Percentiles rank a stretch among this genome's conserved stretches.
Evolutionary conservation across 2,888 invertebrate species (phyloP).

Genomic region (Drosophila mettleri): DNA sequence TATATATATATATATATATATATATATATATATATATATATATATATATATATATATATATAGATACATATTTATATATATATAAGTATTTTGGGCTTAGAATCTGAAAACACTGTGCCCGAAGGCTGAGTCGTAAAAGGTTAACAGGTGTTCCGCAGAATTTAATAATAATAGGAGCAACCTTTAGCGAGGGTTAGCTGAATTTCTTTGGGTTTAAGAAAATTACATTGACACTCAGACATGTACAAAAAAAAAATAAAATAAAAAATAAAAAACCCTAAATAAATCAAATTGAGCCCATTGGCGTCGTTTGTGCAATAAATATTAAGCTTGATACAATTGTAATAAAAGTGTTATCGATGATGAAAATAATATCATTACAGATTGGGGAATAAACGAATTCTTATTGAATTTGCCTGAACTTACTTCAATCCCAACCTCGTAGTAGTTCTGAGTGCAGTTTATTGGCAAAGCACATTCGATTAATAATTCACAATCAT

Average conservation of each 20-base stretch:
- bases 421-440: background rate
- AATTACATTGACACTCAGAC: background rate
- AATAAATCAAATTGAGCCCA: background rate
- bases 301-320: background rate
- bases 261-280: too few relatives aligned
- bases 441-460: background rate
- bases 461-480: constrained; percentile 16
- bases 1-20: constrained; percentile 16
- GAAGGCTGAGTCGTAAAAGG: constrained; percentile 14
- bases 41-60: constrained; percentile 27
- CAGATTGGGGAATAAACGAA: background rate
- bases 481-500: constrained; percentile 57
- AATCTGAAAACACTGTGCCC: background rate
- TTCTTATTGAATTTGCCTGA: too few relatives aligned
- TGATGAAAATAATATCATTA: background rate
- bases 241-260: background rate
- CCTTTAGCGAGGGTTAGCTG: background rate
- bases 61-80: too few relatives aligned
- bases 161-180: background rate
- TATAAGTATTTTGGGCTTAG: constrained; percentile 9
- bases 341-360: background rate
- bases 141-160: constrained; percentile 9
- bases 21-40: constrained; percentile 15
- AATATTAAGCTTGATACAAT: background rate
- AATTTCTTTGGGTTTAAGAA: background rate